These are phyloP conservation scores for Chloropsis cyanopogon DNA, from an alignment of 2,113 vertebrate species.

Conservation along the genomic window DNA sequence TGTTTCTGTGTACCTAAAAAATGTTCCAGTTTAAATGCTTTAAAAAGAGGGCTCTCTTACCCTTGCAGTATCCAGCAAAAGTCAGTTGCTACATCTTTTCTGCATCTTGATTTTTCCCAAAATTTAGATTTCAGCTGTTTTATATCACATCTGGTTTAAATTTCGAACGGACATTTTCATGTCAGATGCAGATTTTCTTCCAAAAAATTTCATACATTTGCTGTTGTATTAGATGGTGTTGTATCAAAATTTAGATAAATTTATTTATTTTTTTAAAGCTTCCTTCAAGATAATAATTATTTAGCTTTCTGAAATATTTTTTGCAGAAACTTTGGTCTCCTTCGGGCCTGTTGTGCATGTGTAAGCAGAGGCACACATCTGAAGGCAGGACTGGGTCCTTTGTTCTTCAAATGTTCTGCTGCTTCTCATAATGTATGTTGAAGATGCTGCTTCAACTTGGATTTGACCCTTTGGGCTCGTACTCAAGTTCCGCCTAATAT, in stretches of 20 bases:
- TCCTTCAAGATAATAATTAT: background rate
- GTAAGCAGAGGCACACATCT: background rate
- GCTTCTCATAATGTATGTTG: background rate
- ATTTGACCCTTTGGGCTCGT: background rate
- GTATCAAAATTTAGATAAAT: constrained; percentile 15
- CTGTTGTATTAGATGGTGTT: background rate
- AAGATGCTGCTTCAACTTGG: background rate
- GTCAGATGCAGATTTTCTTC: constrained; percentile 26
- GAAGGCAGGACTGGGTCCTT: background rate
- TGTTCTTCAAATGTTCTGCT: background rate
- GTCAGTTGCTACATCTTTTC: constrained; percentile 58
- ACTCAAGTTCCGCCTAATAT: background rate
- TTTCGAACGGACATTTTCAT: constrained; percentile 18
- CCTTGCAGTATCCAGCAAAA: constrained; percentile 7
- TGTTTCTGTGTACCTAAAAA: background rate
- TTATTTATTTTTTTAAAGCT: background rate
- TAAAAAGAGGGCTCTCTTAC: constrained; percentile 28
- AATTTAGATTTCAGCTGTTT: constrained; percentile 69
- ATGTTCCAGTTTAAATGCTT: constrained; percentile 29
- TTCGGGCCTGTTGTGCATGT: background rate
- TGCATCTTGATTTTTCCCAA: constrained; percentile 29
- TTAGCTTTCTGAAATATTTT: background rate
- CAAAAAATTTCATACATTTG: background rate
- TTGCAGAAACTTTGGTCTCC: background rate
- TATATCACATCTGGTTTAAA: constrained; percentile 68